Conservation (phyloP, 1,140 invertebrate species). For the Drosophila ananassae region DNA sequence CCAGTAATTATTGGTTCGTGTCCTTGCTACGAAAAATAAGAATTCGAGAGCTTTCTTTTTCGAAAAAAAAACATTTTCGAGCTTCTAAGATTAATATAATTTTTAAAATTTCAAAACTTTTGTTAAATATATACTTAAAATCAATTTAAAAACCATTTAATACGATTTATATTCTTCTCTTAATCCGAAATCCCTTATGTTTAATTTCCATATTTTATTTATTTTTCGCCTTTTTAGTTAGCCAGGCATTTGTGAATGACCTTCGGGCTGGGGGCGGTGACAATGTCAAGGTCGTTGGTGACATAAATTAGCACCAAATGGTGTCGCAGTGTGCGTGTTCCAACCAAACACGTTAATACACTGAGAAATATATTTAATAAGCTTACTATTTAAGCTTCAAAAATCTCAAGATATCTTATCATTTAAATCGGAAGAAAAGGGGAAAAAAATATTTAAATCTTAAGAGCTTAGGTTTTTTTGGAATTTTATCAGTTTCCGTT, state of each 20-base stretch:
- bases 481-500: background rate
- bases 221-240: background rate
- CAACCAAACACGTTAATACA: background rate
- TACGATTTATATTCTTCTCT: background rate
- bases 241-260: background rate
- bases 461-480: background rate
- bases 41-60: conserved; percentile 7
- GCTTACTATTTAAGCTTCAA: background rate
- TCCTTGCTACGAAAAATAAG: background rate
- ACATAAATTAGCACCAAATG: conserved; percentile 28
- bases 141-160: background rate
- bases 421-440: background rate
- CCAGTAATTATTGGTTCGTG: conserved; percentile 8
- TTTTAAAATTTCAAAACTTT: background rate
- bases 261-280: conserved; percentile 9
- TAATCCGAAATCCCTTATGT: background rate
- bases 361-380: background rate
- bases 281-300: conserved; percentile 47
- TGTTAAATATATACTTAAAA: background rate
- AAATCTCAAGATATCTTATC: background rate
- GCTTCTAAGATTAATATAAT: background rate
- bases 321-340: conserved; percentile 1
- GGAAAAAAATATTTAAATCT: background rate
- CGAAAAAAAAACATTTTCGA: background rate
- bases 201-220: background rate